Base-by-base conservation (phyloP, 1,140 invertebrate genomes). In the Trichomalopsis sarcophagae region DNA sequence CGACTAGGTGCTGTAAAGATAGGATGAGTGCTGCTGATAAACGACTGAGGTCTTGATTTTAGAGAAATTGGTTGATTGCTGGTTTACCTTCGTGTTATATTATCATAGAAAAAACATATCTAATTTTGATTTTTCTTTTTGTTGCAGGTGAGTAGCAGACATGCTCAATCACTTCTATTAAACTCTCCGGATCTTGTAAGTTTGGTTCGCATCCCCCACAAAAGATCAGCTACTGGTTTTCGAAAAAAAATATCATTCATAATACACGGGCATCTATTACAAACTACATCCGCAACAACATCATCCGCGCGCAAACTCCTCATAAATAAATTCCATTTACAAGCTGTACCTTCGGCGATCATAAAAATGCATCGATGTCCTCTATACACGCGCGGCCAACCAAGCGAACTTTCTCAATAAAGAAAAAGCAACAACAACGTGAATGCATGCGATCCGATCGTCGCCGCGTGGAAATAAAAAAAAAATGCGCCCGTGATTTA, bases 131-230 rank as follows among this genome's bases (percentile, higher is more conserved):
- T 10, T 21, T 76, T 44, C 36, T 76, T 76, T 77, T 10, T 55
- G 75, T 77, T 77, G 23, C 44, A 77, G 75, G 75, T 77, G 44
- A 77, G 75, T 44, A 5, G 33, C 73, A 44, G 36, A 6, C 13
- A 27, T 14, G 30, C 2, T 14, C 21, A 4, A 62, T 62, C 55
- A 62, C 69, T 2, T 13, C 14, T 23, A 69, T 69, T 17, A 5
- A 10, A 13, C 10, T 71, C 27, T 71, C 69, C 23, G 1, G 23
- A 71, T 71, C 23, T n/a, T 33, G 69, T 71, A 33, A 71, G 69
- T 71, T 71, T 33, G 11, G 9, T 62, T 5, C 7, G 2, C 40
- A 44, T 44, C 40, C 40, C 9, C 7, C 40, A 44, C 40, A 44
- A 44, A 44, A 44, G 10, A 11, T 44, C 9, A 10, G 40, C 47